Percentiles rank a stretch among this genome's conserved stretches.
phyloP scores from a whole-genome alignment of 2,888 invertebrate species.

The Rhimphoctona megacephalus region DNA sequence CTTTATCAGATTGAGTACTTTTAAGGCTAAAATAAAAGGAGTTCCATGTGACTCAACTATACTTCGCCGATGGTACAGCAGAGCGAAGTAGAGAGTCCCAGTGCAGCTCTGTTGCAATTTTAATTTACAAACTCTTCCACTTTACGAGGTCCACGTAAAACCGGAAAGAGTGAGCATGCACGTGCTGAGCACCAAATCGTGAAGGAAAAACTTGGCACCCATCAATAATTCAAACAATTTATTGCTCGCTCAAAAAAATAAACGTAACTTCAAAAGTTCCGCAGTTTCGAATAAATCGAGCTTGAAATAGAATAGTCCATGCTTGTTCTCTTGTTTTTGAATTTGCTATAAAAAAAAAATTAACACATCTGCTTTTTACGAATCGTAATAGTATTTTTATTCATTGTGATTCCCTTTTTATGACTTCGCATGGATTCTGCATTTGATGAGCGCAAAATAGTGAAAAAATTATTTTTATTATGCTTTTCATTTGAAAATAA shows the following conservation, averaged over 20 bases:
- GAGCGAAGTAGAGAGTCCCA: neutral
- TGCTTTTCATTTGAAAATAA: neutral
- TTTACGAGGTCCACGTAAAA: conserved; percentile 33
- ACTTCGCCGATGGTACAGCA: neutral
- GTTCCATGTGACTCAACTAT: neutral
- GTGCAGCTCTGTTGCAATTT: conserved; percentile 53
- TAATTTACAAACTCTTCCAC: conserved; percentile 53
- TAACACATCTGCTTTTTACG: neutral
- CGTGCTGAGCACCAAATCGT: neutral
- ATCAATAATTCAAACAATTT: conserved; percentile 51
- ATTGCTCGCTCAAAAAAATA: conserved; percentile 18
- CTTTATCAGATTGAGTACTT: neutral
- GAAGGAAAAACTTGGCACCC: conserved; percentile 15
- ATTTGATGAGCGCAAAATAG: neutral
- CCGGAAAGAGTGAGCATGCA: neutral
- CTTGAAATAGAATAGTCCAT: neutral
- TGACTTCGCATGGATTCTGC: neutral
- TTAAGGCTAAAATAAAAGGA: neutral
- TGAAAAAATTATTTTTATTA: neutral
- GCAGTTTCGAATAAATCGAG: neutral
- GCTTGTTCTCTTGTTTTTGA: neutral
- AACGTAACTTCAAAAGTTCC: neutral
- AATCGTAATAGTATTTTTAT: neutral
- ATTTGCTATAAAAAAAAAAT: neutral
- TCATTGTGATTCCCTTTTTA: neutral